A percentile compares a stretch with the other conserved stretches of the same genome.
phyloP scores from a whole-genome alignment of 2,113 vertebrate species.

The Cheilinus undulatus region DNA sequence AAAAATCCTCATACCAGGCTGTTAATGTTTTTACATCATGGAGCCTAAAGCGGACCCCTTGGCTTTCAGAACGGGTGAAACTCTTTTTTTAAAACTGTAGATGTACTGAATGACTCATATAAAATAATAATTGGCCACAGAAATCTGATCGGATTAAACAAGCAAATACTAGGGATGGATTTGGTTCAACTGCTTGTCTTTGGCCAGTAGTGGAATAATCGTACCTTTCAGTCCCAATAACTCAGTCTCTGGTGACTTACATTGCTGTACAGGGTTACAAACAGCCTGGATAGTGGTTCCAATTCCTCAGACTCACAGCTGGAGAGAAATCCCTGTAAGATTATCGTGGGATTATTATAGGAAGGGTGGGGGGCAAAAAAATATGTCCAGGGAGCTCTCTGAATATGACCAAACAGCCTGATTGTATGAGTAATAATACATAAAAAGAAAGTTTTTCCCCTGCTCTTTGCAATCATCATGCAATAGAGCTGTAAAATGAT shows the following conservation, averaged over 20 bases:
- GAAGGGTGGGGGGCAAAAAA: not conserved
- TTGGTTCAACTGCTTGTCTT: slow-evolving; percentile 1
- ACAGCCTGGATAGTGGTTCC: slow-evolving; percentile 12
- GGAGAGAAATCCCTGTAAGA: slow-evolving; percentile 15
- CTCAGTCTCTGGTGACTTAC: not conserved
- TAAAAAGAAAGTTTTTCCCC: not conserved
- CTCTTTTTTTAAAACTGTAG: no score
- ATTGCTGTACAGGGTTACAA: slow-evolving; percentile 16
- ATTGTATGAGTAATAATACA: not conserved
- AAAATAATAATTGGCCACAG: no score
- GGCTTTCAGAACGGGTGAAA: no score
- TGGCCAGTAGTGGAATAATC: not conserved
- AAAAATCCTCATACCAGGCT: no score
- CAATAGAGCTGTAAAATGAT: slow-evolving; percentile 22
- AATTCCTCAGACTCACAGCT: slow-evolving; percentile 29
- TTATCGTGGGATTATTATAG: slow-evolving; percentile 35
- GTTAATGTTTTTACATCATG: no score
- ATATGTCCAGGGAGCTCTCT: slow-evolving; percentile 3
- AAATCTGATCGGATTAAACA: not conserved
- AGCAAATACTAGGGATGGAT: not conserved
- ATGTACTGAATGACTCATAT: no score
- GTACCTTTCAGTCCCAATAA: not conserved
- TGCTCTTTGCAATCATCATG: slow-evolving; percentile 15
- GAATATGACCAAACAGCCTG: slow-evolving; percentile 12
- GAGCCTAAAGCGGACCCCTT: no score